Base-by-base conservation (phyloP, 2,113 vertebrate species). In the Ailuropoda melanoleuca region DNA sequence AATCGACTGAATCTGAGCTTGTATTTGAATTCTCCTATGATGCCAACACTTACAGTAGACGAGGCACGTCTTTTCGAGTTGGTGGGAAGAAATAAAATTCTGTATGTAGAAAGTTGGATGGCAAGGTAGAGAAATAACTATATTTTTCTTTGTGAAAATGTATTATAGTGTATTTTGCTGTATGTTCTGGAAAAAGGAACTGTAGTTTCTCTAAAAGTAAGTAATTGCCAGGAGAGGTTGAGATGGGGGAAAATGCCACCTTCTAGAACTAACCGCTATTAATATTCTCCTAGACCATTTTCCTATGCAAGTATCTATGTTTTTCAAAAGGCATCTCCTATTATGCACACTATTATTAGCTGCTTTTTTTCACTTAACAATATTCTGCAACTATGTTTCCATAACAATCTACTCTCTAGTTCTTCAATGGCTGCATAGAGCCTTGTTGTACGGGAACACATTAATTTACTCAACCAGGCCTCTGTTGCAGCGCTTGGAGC, bases 101-200 rank as follows among this genome's bases (percentile, higher is more conserved):
- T 96, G 0, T 78, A 31, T 86, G 90, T 93, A 60, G 43, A 50
- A 86, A 96, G 21, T 21, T 93, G 60, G n/a, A 81, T 97, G 50
- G n/a, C 18, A 34, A 77, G 62, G 39, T 46, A 13, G 80, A 88
- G 72, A 94, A 80, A 90, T 75, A 75, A 68, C 29, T 80, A 0
- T 60, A 55, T 81, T 81, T 95, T 96, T 75, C 24, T 89, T 92
- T 62, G 37, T 12, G 82, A 90, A 96, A 85, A 43, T 70, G 53
- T 31, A 85, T 68, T 62, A 46, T 2, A 64, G 77, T 62, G 24
- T 90, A 81, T 48, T 93, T 96, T 80, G 66, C 56, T 95, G 18
- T 74, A 68, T 72, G 46, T 77, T 95, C 80, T 97, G 62, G 34
- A 48, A 91, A 97, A 90, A 90, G 24, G 37, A 64, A 95, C 64